A percentile compares a stretch with the other conserved stretches of the same genome.
phyloP scores from a whole-genome alignment of 2,888 invertebrate genomes.

The Volucella zonaria region DNA sequence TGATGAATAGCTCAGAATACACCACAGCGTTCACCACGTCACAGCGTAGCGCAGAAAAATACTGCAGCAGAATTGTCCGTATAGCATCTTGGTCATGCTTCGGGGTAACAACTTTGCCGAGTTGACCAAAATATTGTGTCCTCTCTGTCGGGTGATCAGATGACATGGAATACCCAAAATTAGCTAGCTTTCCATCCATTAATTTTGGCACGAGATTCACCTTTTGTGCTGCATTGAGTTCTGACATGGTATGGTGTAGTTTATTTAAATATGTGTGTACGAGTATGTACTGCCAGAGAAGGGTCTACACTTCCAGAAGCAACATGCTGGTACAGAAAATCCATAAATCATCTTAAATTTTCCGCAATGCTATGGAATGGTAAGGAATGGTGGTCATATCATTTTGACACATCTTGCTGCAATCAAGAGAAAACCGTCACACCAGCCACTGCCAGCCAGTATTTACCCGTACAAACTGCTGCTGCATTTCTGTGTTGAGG shows the following conservation, averaged over 20 bases:
- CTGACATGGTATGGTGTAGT: slow-evolving; percentile 27
- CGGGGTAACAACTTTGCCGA: slow-evolving; percentile 40
- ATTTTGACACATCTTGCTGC: slow-evolving; percentile 67
- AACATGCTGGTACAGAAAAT: slow-evolving; percentile 56
- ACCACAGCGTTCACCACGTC: no score
- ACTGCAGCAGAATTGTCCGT: slow-evolving; percentile 45
- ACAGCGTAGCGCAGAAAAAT: slow-evolving; percentile 3
- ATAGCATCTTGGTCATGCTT: slow-evolving; percentile 17
- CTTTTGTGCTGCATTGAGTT: slow-evolving; percentile 48
- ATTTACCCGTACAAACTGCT: slow-evolving; percentile 27
- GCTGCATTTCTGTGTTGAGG: slow-evolving; percentile 39
- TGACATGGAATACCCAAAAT: slow-evolving; percentile 58
- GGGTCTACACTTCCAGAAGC: slow-evolving; percentile 42
- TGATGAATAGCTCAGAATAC: not conserved
- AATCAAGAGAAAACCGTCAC: slow-evolving; percentile 69
- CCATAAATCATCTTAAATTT: slow-evolving; percentile 71
- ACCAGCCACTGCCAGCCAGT: slow-evolving; percentile 17
- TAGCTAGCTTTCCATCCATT: slow-evolving; percentile 54
- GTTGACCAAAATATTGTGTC: slow-evolving; percentile 48
- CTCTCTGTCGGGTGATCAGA: slow-evolving; percentile 37
- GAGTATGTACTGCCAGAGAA: slow-evolving; percentile 34
- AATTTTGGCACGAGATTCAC: slow-evolving; percentile 66
- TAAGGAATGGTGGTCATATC: slow-evolving; percentile 64
- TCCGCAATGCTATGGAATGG: slow-evolving; percentile 54
- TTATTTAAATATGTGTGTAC: slow-evolving; percentile 31